A percentile compares a stretch with the other conserved stretches of the same genome.
These are phyloP conservation scores for Cottoperca gobio DNA, from an alignment of 2,797 vertebrate genomes.

Conservation along the genomic window DNA sequence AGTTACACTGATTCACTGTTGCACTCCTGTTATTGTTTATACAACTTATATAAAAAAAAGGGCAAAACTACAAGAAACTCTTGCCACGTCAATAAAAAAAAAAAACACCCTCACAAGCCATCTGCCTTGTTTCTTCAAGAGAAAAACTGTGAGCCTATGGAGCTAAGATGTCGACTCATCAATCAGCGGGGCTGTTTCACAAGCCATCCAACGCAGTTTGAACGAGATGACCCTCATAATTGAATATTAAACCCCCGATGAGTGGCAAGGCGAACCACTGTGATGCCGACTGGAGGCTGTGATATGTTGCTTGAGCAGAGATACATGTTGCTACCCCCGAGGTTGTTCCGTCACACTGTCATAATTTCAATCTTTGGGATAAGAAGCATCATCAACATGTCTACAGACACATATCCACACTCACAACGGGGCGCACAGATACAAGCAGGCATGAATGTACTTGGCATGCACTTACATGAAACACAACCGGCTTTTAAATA, in stretches of 20 bases:
- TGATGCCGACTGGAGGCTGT: constrained; percentile 56
- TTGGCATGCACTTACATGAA: constrained; percentile 34
- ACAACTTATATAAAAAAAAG: constrained; percentile 38
- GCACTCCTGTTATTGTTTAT: constrained; percentile 11
- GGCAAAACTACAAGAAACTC: constrained; percentile 42
- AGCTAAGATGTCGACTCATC: constrained; percentile 56
- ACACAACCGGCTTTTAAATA: constrained; percentile 50
- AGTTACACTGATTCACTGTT: constrained; percentile 1
- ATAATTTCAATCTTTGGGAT: constrained; percentile 54
- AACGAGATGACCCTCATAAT: constrained; percentile 73
- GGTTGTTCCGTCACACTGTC: constrained; percentile 62
- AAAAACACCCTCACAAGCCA: constrained; percentile 59
- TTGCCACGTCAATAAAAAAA: constrained; percentile 47
- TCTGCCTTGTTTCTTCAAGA: constrained; percentile 56
- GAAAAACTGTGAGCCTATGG: constrained; percentile 49
- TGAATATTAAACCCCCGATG: constrained; percentile 79
- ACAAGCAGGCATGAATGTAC: constrained; percentile 35
- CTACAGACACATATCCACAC: constrained; percentile 32
- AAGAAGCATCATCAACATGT: constrained; percentile 19
- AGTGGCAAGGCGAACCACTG: constrained; percentile 61
- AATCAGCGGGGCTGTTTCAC: constrained; percentile 55
- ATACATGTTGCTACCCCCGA: constrained; percentile 19
- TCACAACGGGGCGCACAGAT: constrained; percentile 26
- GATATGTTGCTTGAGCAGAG: constrained; percentile 42
- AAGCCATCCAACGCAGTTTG: constrained; percentile 61